A percentile compares a stretch with the other conserved stretches of the same genome.
These are phyloP conservation scores for Muscicapa comitata DNA, from an alignment of 2,797 vertebrate species.

Conservation along the genomic window DNA sequence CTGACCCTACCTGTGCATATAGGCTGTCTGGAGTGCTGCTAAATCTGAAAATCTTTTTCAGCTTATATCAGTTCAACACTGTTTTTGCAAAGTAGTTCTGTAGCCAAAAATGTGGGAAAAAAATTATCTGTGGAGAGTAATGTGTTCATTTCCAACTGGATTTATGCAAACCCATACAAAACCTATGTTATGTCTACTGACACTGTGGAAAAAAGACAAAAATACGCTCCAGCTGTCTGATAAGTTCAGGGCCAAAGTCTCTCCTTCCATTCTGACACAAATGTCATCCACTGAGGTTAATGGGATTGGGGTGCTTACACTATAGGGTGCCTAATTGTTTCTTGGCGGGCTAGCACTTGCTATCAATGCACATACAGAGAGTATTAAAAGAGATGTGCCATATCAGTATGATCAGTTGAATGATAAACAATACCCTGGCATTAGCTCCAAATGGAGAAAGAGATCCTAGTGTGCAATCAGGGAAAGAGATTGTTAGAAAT, in stretches of 20 bases:
- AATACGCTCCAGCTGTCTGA: constrained; percentile 15
- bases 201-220: constrained; percentile 23
- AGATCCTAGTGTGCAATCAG: background rate
- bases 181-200: constrained; percentile 40
- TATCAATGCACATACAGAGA: background rate
- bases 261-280: background rate
- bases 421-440: constrained; percentile 13
- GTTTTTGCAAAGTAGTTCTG: background rate
- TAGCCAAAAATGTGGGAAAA: background rate
- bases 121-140: background rate
- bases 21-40: background rate
- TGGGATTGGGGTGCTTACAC: background rate
- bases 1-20: background rate
- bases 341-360: constrained; percentile 6
- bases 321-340: constrained; percentile 3
- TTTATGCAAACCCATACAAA: background rate
- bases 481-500: constrained; percentile 23
- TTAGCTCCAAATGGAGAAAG: constrained; percentile 24
- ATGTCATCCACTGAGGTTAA: constrained; percentile 14
- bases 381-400: background rate
- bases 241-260: constrained; percentile 8
- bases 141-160: background rate
- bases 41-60: background rate
- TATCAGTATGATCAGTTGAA: constrained; percentile 39
- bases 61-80: background rate